phyloP scores from a whole-genome alignment of 2,797 vertebrate species.

The Danio aesculapii region DNA sequence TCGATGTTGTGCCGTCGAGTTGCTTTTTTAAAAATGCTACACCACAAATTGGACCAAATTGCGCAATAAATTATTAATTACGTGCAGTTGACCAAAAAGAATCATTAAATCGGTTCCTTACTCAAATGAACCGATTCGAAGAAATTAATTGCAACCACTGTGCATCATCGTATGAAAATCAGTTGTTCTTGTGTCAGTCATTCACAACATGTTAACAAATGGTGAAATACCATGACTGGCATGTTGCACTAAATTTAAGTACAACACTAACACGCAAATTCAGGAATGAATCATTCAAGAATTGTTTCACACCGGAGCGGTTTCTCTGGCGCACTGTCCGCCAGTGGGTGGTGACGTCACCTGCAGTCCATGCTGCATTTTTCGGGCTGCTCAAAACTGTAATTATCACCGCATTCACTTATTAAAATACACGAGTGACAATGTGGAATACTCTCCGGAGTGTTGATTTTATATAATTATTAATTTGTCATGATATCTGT shows the following conservation, averaged over 20 bases:
- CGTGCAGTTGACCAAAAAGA: no score
- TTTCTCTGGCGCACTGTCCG: constrained; percentile 41
- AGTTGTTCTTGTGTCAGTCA: neutral
- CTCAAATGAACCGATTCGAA: neutral
- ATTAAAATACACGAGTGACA: constrained; percentile 35
- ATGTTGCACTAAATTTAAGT: neutral
- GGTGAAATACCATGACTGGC: neutral
- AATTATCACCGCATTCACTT: constrained; percentile 17
- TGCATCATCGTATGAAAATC: constrained; percentile 6
- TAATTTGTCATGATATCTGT: neutral
- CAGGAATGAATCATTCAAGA: neutral
- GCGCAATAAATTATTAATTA: neutral
- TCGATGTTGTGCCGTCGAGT: neutral
- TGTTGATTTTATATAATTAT: neutral
- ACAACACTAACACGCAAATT: neutral
- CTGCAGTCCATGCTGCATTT: constrained; percentile 70
- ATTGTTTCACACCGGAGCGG: constrained; percentile 66
- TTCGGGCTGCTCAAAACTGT: constrained; percentile 42
- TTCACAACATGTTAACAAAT: neutral
- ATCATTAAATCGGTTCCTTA: neutral
- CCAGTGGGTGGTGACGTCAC: constrained; percentile 72
- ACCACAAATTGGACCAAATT: neutral
- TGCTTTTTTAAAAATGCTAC: neutral
- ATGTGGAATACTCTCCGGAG: neutral
- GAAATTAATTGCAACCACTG: neutral